These are phyloP conservation scores for Engystomops pustulosus DNA, from an alignment of 2,113 vertebrate genomes.

Conservation along the genomic window DNA sequence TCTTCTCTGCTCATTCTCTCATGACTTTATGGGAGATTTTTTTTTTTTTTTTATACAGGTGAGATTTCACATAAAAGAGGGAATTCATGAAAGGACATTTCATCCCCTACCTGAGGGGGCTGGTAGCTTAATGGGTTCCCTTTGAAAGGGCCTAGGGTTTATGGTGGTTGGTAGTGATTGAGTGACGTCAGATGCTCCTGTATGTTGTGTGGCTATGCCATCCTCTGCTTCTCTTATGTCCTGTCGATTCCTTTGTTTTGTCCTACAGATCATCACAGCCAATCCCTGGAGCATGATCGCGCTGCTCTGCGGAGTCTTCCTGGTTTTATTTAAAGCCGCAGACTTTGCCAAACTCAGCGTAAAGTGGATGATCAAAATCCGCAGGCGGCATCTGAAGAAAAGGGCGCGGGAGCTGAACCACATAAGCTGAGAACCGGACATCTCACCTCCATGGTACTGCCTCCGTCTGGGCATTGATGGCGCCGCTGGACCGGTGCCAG, in stretches of 20 bases:
- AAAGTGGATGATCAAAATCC: constrained; percentile 93
- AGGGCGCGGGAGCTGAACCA: constrained; percentile 80
- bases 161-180: too few relatives aligned
- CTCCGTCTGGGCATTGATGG: neutral
- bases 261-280: constrained; percentile 89
- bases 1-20: too few relatives aligned
- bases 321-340: constrained; percentile 96
- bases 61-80: too few relatives aligned
- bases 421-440: constrained; percentile 76
- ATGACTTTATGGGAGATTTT: too few relatives aligned
- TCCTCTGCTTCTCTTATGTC: neutral
- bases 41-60: too few relatives aligned
- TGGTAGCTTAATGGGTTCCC: too few relatives aligned
- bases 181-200: too few relatives aligned
- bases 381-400: constrained; percentile 84
- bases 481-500: neutral
- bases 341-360: constrained; percentile 93
- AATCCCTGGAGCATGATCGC: constrained; percentile 94
- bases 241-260: neutral
- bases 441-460: neutral
- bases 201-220: too few relatives aligned
- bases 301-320: constrained; percentile 92
- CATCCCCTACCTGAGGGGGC: too few relatives aligned
- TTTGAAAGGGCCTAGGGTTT: too few relatives aligned
- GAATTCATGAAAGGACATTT: too few relatives aligned